These are phyloP conservation scores for Cololabis saira DNA, from an alignment of 2,113 vertebrate genomes.

Conservation along the genomic window DNA sequence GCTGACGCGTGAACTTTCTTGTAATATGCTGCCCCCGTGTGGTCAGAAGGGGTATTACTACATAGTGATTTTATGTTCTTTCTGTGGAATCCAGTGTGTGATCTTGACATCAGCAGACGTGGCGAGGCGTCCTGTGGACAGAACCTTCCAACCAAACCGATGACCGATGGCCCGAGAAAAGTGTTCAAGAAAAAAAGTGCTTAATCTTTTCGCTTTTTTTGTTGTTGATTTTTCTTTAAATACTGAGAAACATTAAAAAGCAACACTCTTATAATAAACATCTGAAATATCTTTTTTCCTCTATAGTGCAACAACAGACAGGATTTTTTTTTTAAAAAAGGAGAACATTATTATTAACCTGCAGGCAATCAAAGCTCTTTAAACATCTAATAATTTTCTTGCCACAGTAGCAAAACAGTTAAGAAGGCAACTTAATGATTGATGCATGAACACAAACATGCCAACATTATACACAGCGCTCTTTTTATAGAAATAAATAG, in stretches of 20 bases:
- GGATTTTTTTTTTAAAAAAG: slow-evolving; percentile 67
- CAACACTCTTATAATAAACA: slow-evolving; percentile 81
- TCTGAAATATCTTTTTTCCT: slow-evolving; percentile 64
- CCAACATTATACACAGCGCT: slow-evolving; percentile 83
- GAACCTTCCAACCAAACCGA: slow-evolving; percentile 28
- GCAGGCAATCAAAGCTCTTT: slow-evolving; percentile 82
- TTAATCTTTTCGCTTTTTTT: slow-evolving; percentile 31
- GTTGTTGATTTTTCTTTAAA: slow-evolving; percentile 70
- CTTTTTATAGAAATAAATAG: slow-evolving; percentile 87
- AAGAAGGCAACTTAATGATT: slow-evolving; percentile 85
- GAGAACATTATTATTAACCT: slow-evolving; percentile 67
- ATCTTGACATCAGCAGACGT: slow-evolving; percentile 21
- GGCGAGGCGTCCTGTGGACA: slow-evolving; percentile 18
- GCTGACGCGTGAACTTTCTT: no score
- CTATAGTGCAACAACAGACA: slow-evolving; percentile 81
- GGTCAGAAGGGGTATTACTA: background rate
- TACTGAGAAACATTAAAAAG: slow-evolving; percentile 77
- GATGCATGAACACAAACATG: slow-evolving; percentile 85
- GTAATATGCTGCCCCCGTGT: no score
- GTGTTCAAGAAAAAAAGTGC: slow-evolving; percentile 76
- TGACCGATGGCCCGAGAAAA: slow-evolving; percentile 39
- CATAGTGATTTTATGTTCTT: slow-evolving; percentile 7
- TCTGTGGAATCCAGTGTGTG: slow-evolving; percentile 7
- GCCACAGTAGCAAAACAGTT: slow-evolving; percentile 81
- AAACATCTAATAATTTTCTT: slow-evolving; percentile 76